These are phyloP conservation scores for Aquatica leii DNA, from an alignment of 2,888 invertebrate genomes.

Conservation along the genomic window DNA sequence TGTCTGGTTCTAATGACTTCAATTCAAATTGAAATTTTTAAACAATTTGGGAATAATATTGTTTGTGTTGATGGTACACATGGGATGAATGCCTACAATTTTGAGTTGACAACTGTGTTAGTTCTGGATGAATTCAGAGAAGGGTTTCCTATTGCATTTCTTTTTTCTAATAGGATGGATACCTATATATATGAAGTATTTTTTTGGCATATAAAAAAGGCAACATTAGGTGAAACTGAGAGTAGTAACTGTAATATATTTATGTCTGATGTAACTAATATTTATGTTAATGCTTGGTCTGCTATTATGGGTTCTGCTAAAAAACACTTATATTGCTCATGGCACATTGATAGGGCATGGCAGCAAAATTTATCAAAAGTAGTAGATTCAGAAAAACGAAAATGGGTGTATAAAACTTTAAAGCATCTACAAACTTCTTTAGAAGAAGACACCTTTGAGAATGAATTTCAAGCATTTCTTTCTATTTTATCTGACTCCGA, in stretches of 20 bases:
- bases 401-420: slow-evolving; percentile 1
- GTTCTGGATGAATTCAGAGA: background rate
- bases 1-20: background rate
- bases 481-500: too few species aligned
- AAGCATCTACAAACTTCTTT: slow-evolving; percentile 1
- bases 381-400: slow-evolving; percentile 13
- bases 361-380: slow-evolving; percentile 28
- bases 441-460: too few species aligned
- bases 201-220: too few species aligned
- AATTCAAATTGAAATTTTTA: too few species aligned
- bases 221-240: too few species aligned
- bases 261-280: slow-evolving; percentile 41
- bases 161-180: background rate
- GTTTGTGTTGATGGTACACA: too few species aligned
- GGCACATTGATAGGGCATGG: slow-evolving; percentile 36
- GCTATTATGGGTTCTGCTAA: slow-evolving; percentile 34
- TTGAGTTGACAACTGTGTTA: too few species aligned
- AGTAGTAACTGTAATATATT: too few species aligned
- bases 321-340: slow-evolving; percentile 38
- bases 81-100: background rate
- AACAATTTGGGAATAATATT: background rate
- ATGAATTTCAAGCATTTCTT: slow-evolving; percentile 5
- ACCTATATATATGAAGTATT: slow-evolving; percentile 15
- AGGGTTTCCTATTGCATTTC: too few species aligned
- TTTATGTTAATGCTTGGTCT: slow-evolving; percentile 42